Evolutionary conservation across 2,888 invertebrate species (phyloP).

Genomic region (Mesochorus sp.): DNA sequence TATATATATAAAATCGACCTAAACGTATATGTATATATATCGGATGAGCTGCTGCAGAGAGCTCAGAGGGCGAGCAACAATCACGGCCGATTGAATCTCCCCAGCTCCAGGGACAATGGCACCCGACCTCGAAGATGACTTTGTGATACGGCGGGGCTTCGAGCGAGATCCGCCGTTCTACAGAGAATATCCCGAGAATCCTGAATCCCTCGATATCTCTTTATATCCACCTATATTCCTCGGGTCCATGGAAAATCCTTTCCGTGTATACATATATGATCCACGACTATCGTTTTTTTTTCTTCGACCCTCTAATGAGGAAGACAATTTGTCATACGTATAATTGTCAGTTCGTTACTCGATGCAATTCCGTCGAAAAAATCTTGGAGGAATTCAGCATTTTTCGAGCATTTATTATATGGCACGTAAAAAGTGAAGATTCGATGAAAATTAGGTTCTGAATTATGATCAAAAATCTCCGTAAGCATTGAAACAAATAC

Average conservation of each 20-base stretch:
- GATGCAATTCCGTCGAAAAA: not conserved
- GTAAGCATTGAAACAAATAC: too few species aligned
- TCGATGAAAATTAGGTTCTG: too few species aligned
- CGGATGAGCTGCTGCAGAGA: conserved; percentile 66
- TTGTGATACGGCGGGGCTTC: conserved; percentile 61
- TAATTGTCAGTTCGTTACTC: conserved; percentile 33
- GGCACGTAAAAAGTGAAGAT: not conserved
- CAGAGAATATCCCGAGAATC: conserved; percentile 16
- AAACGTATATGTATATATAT: conserved; percentile 36
- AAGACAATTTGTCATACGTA: conserved; percentile 16
- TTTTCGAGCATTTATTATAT: not conserved
- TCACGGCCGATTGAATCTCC: conserved; percentile 77
- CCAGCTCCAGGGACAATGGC: conserved; percentile 56
- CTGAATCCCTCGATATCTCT: conserved; percentile 3
- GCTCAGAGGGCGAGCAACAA: conserved; percentile 71
- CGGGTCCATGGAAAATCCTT: not conserved
- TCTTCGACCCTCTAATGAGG: not conserved
- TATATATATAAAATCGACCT: not conserved
- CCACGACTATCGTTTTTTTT: not conserved
- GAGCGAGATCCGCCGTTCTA: conserved; percentile 22
- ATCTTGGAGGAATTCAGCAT: not conserved
- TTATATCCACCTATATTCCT: not conserved
- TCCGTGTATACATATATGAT: not conserved
- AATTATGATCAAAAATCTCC: too few species aligned
- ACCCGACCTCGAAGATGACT: conserved; percentile 65